Evolutionary conservation across 2,888 invertebrate genomes (phyloP), one percentile per base, ranked within the genome.

Genomic region (Cynaeus angustus): DNA sequence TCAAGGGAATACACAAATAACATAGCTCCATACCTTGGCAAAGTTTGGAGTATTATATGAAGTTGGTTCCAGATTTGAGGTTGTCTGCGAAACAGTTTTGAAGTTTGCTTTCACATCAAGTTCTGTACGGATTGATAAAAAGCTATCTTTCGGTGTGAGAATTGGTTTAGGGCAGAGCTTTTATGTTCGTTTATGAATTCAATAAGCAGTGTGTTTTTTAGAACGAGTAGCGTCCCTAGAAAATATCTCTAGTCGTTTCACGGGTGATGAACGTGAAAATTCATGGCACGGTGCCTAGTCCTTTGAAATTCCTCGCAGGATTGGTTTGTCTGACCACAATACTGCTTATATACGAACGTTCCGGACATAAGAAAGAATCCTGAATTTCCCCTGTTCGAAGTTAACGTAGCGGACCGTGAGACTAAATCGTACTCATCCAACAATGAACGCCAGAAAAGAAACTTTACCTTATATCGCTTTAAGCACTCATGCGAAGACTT

Each of bases 401-500:
- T 58, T 50, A 58, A 67, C 59, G 52, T 59, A 61, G 53, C 62
- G 53, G 45, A 68, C 68, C 68, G 62, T 68, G 62, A 67, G 71
- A 70, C 74, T 73, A 75, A 75, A 76, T 76, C 76, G 72, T 75
- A 72, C 70, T 72, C 71, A 75, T 75, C 67, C 73, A 72, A 74
- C 59, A 73, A 73, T 41, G 45, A 41, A 52, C 21, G 61, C 45
- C 33, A 46, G 33, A 58, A 66, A 61, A 66, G 66, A 53, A 66
- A 73, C 53, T 71, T 68, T 68, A 67, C 70, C 69, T 72, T 41
- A 66, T 8, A 71, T 69, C 73, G 37, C 66, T 65, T 68, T 72
- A 72, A 72, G 67, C 64, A 48, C 64, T 61, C 72, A 74, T 73
- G 73, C 75, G 71, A 61, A 65, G 70, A 75, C 62, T 77, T 76